Evolutionary conservation across 2,797 vertebrate species (phyloP).

Genomic region (Dallia pectoralis): DNA sequence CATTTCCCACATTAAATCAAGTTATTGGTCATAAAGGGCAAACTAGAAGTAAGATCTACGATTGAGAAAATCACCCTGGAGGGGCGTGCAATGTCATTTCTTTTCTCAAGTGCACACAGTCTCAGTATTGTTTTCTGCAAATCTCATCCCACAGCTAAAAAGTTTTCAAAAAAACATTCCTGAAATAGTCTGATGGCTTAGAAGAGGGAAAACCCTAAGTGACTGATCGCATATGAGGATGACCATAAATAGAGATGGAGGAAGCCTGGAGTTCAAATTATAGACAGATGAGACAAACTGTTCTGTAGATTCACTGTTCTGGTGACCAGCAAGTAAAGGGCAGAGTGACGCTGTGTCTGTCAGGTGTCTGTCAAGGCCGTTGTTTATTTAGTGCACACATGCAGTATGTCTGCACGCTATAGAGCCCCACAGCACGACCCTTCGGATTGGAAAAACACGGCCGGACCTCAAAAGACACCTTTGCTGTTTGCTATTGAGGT

Average conservation of each 20-base stretch:
- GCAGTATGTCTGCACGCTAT: neutral
- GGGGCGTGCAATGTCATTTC: neutral
- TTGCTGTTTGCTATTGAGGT: neutral
- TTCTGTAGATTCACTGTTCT: neutral
- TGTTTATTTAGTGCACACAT: neutral
- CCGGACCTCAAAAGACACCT: neutral
- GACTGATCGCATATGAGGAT: neutral
- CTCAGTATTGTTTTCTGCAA: neutral
- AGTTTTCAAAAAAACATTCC: slow-evolving; percentile 4
- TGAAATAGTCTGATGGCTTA: slow-evolving; percentile 3
- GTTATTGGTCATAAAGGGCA: neutral
- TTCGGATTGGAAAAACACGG: neutral
- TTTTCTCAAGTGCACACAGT: neutral
- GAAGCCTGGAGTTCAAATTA: neutral
- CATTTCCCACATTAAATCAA: neutral
- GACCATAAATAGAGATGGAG: neutral
- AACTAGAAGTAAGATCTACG: neutral
- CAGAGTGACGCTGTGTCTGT: neutral
- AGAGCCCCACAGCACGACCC: neutral
- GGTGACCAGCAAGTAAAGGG: slow-evolving; percentile 2
- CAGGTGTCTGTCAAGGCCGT: neutral
- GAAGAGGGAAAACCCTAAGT: neutral
- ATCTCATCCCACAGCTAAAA: slow-evolving; percentile 3
- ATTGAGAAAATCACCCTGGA: neutral
- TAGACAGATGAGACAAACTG: slow-evolving; percentile 10